Evolutionary conservation across 2,888 invertebrate genomes (phyloP), one percentile per base, ranked within the genome.

Genomic region (Drosophila prolongata): DNA sequence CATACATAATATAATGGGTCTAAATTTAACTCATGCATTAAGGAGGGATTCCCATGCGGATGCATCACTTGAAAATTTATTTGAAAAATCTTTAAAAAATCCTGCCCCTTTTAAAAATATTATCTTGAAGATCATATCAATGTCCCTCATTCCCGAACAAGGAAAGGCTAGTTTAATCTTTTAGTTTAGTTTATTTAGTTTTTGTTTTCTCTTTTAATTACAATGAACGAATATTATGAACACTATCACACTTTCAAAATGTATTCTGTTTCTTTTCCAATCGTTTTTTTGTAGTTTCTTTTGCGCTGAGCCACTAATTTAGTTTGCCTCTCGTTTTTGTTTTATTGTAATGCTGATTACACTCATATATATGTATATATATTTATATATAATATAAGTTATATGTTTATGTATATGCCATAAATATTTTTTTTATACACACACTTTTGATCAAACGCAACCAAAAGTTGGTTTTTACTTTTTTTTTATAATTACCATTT

Each of bases 191-290:
- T 70, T 70, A 70, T 70, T 71, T 69, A 64, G 56, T 46, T 57
- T 61, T 57, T 54, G 46, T 67, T 74, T 56, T 74, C 40, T 35
- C 30, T 43, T 60, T 73, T 57, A 74, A 74, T 73, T 83, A 87
- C 86, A 83, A 80, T 85, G 85, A 86, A 86, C 86, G 83, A 80
- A 68, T 85, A 85, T 87, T 78, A 79, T 81, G 81, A 86, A 81
- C 86, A 88, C 90, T 89, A 89, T 89, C 89, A 89, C 89, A 90
- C 90, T 90, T 89, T 88, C 80, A 89, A 89, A 88, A 85, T 83
- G 79, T 85, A 80, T 80, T 71, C 54, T 9, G 69, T 57, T 57
- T 76, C 61, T 79, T 71, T 77, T 69, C 65, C 62, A 59, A 62
- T 64, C 43, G 76, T 64, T 14, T 73, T 30, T 70, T 61, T 58